Base-by-base conservation (phyloP, 1,140 invertebrate species). In the Elymnias hypermnestra region DNA sequence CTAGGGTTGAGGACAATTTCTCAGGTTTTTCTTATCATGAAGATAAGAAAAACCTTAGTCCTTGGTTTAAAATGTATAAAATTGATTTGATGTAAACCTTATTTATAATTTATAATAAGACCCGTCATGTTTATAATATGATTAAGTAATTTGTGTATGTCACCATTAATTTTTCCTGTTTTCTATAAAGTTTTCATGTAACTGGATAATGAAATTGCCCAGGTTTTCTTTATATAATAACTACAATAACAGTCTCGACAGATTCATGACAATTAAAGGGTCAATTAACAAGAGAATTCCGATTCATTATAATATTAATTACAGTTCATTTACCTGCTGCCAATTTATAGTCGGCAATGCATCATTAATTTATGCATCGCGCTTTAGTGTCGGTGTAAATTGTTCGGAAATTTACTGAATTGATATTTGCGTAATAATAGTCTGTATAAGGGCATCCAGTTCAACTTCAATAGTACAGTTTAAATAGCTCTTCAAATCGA, bases 301-400 rank as follows among this genome's bases (percentile, higher is more conserved):
- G 29, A 21, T 43, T 22, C 41, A 43, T 43, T 43, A 43, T 29
- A 43, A 43, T 33, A 43, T 43, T 43, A 43, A 43, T 43, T 29
- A 43, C 41, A 43, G 41, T 35, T 35, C 41, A 43, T 43, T 43
- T 43, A 29, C 28, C 19, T 6, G 41, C 28, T 22, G 19, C 33
- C 41, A 33, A 29, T 33, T 43, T 43, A 35, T 33, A 43, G 41
- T 17, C 21, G 41, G 26, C 29, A 29, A 33, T 29, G 29, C 26
- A 29, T 43, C 41, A 43, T 43, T 43, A 33, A 43, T 26, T 41
- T 28, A 39, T 22, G 39, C 12, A 14, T 25, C 41, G 40, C 9
- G 29, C 29, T 33, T 33, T 33, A 22, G 39, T 41, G 28, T 21
- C 19, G 41, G 9, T 43, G 41, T 22, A 43, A 43, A 43, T 42